Evolutionary conservation across 1,140 invertebrate species (phyloP), one percentile per base, ranked within the genome.

Genomic region (Pollicipes pollicipes): DNA sequence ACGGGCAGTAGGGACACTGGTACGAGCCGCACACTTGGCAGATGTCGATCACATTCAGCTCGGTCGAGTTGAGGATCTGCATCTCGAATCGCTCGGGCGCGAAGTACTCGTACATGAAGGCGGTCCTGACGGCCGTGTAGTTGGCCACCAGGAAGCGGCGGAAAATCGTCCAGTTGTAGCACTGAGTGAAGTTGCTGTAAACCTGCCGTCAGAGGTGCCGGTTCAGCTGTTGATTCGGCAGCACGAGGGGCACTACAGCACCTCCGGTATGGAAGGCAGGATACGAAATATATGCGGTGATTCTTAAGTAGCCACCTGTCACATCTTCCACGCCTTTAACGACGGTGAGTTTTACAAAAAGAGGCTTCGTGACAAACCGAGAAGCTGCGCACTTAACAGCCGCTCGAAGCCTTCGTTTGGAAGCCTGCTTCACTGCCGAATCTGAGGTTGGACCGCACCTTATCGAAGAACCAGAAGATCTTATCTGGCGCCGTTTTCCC

Each of bases 21-120:
- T 84, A 87, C 0, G 83, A 85, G 0, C 85, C 85, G 75, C 85
- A 87, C 30, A 86, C 86, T 75, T 85, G 83, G 76, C 86, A 87
- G 45, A 87, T 84, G 74, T 83, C 83, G 70, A 85, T 77, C 1
- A 81, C 76, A 70, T 83, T 83, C 32, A 87, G 77, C 58, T 81
- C 79, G 68, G 82, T 82, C 0, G 84, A 82, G 70, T 83, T 83
- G 66, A 85, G 83, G 58, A 86, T 78, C 2, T 80, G 77, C 70
- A 83, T 82, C 71, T 84, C 82, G 77, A 84, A 85, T 72, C 82
- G 79, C 73, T 85, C 85, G 85, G 81, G 69, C 71, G 84, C 81
- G 77, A 84, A 84, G 45, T 82, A 80, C 77, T 85, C 84, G 77
- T 83, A 85, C 1, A 85, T 77, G 31, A 80, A 78, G 35, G 84